Evolutionary conservation across 1,140 invertebrate genomes (phyloP).

Genomic region (Delia radicum): DNA sequence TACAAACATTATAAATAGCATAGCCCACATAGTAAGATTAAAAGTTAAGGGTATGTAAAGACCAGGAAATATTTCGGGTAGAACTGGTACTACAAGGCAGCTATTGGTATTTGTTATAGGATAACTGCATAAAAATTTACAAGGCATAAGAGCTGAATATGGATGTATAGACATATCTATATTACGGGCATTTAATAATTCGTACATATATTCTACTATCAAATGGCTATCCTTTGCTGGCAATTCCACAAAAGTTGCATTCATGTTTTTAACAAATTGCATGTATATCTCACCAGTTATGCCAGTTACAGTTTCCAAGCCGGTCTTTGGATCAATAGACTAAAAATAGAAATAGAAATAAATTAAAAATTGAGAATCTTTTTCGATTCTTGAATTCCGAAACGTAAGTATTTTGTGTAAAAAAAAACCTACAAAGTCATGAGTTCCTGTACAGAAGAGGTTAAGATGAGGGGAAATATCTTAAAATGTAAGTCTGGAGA

Average conservation of each 20-base stretch:
- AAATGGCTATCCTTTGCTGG: neutral
- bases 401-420: no score
- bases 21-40: neutral
- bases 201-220: neutral
- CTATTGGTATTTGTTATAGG: conserved; percentile 1
- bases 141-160: neutral
- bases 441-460: no score
- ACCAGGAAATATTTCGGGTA: neutral
- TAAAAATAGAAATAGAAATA: neutral
- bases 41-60: neutral
- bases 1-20: neutral
- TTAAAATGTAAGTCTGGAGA: no score
- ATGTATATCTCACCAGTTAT: neutral
- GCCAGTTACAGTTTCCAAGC: neutral
- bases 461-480: no score
- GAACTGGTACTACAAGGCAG: neutral
- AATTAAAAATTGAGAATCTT: no score
- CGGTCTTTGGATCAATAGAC: neutral
- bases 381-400: no score
- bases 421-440: no score
- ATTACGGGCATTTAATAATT: neutral
- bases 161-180: conserved; percentile 5
- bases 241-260: neutral
- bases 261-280: neutral
- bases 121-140: neutral